Percentiles rank a stretch among this genome's conserved stretches.
Conservation (phyloP, 2,888 invertebrate species). For the Cheilosia impressa region DNA sequence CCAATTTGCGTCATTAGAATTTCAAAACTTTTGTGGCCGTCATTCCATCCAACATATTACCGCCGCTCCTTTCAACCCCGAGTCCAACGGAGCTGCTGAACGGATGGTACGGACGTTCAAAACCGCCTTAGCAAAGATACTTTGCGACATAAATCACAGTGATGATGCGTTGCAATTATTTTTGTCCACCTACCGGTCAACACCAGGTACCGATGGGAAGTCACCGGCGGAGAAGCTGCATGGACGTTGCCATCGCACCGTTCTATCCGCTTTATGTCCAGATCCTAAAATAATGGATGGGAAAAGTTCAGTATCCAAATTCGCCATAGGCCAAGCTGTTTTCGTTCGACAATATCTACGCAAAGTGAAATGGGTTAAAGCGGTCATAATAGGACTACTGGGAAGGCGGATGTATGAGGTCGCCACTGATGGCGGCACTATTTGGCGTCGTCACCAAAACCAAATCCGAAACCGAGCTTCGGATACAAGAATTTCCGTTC, state of each 20-base stretch:
- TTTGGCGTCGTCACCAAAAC: constrained; percentile 30
- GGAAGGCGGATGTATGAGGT: constrained; percentile 36
- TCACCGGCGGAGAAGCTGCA: too few species aligned
- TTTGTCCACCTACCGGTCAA: constrained; percentile 31
- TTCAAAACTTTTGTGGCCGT: constrained; percentile 71
- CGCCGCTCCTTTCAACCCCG: constrained; percentile 72
- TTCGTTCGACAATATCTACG: constrained; percentile 15
- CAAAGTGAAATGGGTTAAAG: constrained; percentile 9
- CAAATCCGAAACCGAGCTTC: background rate
- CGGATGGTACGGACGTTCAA: constrained; percentile 51
- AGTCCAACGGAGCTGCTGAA: constrained; percentile 76
- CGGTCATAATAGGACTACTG: background rate
- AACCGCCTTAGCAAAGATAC: constrained; percentile 12
- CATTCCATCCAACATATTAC: constrained; percentile 76
- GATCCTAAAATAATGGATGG: background rate
- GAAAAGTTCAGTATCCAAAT: background rate
- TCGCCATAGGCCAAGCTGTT: background rate
- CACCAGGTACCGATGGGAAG: constrained; percentile 23
- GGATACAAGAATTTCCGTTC: background rate
- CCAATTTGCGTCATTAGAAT: constrained; percentile 76
- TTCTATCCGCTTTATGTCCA: constrained; percentile 12
- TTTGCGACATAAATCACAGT: constrained; percentile 15
- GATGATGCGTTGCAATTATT: constrained; percentile 27
- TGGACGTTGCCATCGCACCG: constrained; percentile 32
- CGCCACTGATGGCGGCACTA: constrained; percentile 8